Base-by-base conservation (phyloP, 92 coral and sea anemone species). In the Porites cylindrica region DNA sequence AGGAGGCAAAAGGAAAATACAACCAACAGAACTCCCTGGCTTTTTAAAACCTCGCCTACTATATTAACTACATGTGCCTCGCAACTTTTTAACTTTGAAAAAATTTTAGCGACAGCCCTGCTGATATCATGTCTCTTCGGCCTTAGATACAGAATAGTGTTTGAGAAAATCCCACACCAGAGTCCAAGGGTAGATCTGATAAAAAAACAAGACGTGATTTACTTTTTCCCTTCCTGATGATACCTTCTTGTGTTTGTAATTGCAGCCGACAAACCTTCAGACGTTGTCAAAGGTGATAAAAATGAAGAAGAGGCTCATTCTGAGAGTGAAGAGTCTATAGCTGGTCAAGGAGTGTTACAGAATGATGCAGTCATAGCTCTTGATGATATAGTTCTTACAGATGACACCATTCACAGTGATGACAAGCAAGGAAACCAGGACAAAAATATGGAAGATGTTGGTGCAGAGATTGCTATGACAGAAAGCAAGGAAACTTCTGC, bases 331-430 rank as follows among this genome's bases (percentile, higher is more conserved):
- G 70, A 67, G 74, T 43, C 47, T 20, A 11, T 66, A 13, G 38
- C 32, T 38, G 78, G 71, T 70, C 77, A 59, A 58, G 66, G 59
- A 14, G 21, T 16, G 3, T 29, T 51, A 18, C 29, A 70, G 29
- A 12, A 19, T 43, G 78, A 82, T 56, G 70, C 18, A 2, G 69
- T 66, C 29, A 10, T 85, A 14, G 84, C 67, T 21, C 83, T 76
- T 77, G 89, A 85, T 77, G 82, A 77, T 70, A 76, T 76, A n/a
- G 61, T 69, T 20, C 69, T 59, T 4, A 79, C 32, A 54, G 84
- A 77, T 56, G 82, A 85, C n/a, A 20, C 69, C 43, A n/a, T 24
- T 18, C 74, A 62, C n/a, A 47, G 19, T 52, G 53, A 66, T 60
- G 43, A 19, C 47, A 13, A 50, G 24, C 66, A 17, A 13, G 26